Conservation (phyloP, 2,113 vertebrate genomes). For the Ailurus styani region DNA sequence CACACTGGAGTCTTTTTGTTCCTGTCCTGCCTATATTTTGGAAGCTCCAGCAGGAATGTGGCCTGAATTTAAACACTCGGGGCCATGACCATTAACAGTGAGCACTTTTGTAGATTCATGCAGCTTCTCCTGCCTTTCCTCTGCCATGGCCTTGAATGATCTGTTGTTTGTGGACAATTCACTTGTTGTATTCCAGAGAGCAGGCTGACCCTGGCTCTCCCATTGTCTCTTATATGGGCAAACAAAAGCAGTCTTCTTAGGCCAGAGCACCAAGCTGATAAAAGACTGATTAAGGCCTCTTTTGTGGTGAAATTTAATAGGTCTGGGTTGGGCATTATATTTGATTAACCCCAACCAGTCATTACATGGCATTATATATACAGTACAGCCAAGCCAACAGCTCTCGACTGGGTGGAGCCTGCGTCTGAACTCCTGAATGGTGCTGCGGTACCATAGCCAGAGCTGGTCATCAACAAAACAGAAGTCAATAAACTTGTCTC, state of each 20-base stretch:
- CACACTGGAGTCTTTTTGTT: conserved; percentile 79
- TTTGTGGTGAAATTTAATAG: conserved; percentile 69
- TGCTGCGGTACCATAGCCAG: not conserved
- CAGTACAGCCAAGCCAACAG: not conserved
- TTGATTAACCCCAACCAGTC: conserved; percentile 60
- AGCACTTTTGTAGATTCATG: conserved; percentile 87
- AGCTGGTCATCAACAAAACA: not conserved
- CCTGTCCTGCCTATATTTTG: conserved; percentile 74
- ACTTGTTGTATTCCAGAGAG: conserved; percentile 86
- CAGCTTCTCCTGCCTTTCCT: conserved; percentile 80
- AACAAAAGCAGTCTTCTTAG: conserved; percentile 76
- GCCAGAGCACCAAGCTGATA: conserved; percentile 69
- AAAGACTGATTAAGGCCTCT: conserved; percentile 73
- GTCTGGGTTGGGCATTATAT: conserved; percentile 44
- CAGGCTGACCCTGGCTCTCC: conserved; percentile 84
- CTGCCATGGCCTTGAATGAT: conserved; percentile 82
- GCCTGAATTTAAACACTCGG: conserved; percentile 82
- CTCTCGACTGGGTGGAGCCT: not conserved
- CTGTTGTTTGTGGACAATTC: conserved; percentile 91
- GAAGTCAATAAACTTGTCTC: not conserved
- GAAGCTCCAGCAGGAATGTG: conserved; percentile 79
- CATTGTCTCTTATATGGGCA: conserved; percentile 80
- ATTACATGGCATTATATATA: conserved; percentile 36
- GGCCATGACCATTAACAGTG: conserved; percentile 80
- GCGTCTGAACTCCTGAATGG: not conserved